Base-by-base conservation (phyloP, 2,113 vertebrate genomes). In the Cochlearius cochlearius region DNA sequence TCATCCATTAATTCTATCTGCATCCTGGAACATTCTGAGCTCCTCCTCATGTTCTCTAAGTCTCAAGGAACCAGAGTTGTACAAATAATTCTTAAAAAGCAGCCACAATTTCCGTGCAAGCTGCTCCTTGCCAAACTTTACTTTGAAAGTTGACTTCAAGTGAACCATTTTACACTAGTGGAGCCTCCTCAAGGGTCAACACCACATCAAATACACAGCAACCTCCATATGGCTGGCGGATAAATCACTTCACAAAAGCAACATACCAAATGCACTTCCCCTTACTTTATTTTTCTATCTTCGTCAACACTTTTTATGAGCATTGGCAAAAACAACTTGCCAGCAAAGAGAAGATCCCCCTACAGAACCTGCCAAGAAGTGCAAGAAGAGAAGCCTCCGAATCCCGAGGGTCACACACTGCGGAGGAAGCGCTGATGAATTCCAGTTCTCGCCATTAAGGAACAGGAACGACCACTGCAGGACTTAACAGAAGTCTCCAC, bases 41-140 rank as follows among this genome's bases (percentile, higher is more conserved):
- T 50, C n/a, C n/a, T 60, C 32, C 19, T 50, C 0, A 0, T 1
- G 12, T 14, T 20, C n/a, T 41, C 7, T 2, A 16, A 6, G 32
- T 15, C 77, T 34, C 19, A 20, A 25, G 19, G n/a, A 76, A 43
- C 29, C 63, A 47, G 56, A 71, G 69, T 15, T 53, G 69, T 4
- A 26, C 50, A 64, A 18, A 30, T 8, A 64, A 13, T 15, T 15
- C 43, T 60, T 86, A 45, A 38, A 32, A 27, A 38, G 64, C 47
- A 53, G 43, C 15, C 69, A 64, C 4, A 7, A 7, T 4, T 17
- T 8, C 76, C 34, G 69, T 0, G 8, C 56, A 76, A 78, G 39
- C 71, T 59, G 63, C 52, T 87, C 82, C 81, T 5, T 30, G 75
- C 58, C 16, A 25, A 59, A 14, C 45, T 47, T 23, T 0, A 4